A percentile compares a stretch with the other conserved stretches of the same genome.
phyloP scores from a whole-genome alignment of 2,888 invertebrate species.

The Ophraella communa region DNA sequence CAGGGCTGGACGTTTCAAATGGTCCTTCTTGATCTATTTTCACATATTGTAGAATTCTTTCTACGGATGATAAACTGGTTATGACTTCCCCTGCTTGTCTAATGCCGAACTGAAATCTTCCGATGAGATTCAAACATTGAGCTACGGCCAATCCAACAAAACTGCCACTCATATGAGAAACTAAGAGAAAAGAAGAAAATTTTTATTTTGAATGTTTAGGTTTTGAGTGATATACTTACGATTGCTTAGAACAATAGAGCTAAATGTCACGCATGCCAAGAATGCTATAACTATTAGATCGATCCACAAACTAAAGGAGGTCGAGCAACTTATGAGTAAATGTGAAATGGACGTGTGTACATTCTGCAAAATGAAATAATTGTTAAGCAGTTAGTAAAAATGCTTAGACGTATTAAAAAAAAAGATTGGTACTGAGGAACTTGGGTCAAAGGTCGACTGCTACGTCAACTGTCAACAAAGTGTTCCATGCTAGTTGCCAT shows the following conservation, averaged over 20 bases:
- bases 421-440: too few relatives aligned
- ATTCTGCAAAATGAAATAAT: slow-evolving; percentile 44
- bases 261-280: slow-evolving; percentile 67
- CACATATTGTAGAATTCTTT: slow-evolving; percentile 77
- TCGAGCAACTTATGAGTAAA: slow-evolving; percentile 65
- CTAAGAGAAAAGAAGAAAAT: too few relatives aligned
- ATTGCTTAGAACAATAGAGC: slow-evolving; percentile 59
- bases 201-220: not conserved
- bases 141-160: slow-evolving; percentile 50
- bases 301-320: slow-evolving; percentile 71
- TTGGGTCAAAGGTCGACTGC: too few relatives aligned
- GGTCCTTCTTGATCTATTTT: slow-evolving; percentile 74
- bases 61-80: slow-evolving; percentile 79
- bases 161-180: slow-evolving; percentile 40
- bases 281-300: slow-evolving; percentile 69
- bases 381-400: too few relatives aligned
- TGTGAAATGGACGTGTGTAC: slow-evolving; percentile 71
- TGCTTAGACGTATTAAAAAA: too few relatives aligned
- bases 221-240: slow-evolving; percentile 42
- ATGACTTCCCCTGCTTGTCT: slow-evolving; percentile 79
- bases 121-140: slow-evolving; percentile 50
- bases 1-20: slow-evolving; percentile 66
- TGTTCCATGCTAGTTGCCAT: too few relatives aligned
- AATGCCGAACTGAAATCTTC: slow-evolving; percentile 83
- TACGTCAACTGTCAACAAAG: too few relatives aligned